These are phyloP conservation scores for Ptychobarbus kaznakovi DNA, from an alignment of 2,797 vertebrate genomes.

Conservation along the genomic window DNA sequence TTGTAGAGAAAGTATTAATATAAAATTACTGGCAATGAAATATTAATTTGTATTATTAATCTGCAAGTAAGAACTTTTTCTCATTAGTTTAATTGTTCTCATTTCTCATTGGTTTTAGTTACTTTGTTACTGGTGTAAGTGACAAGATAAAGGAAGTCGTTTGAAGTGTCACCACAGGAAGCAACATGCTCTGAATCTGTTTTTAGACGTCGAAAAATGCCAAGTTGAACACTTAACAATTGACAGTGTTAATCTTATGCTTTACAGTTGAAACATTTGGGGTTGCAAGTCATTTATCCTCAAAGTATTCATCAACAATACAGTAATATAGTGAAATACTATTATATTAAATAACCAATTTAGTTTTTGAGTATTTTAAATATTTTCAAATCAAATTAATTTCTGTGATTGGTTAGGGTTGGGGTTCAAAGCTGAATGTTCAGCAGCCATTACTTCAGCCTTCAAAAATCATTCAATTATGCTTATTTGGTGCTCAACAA, in stretches of 20 bases:
- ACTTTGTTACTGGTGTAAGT: background rate
- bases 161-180: conserved; percentile 27
- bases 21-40: background rate
- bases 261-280: background rate
- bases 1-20: background rate
- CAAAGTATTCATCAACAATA: background rate
- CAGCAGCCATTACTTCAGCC: background rate
- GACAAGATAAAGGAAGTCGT: background rate
- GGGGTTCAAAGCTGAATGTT: background rate
- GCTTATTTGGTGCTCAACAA: background rate
- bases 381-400: background rate
- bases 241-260: background rate
- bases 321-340: background rate
- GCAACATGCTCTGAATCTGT: background rate
- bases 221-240: background rate
- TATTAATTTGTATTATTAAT: background rate
- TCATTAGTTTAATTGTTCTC: background rate
- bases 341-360: background rate
- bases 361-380: background rate
- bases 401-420: background rate
- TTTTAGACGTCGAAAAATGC: background rate
- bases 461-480: background rate
- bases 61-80: background rate
- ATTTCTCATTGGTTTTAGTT: background rate
- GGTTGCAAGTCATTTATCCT: background rate